Conservation (phyloP, 2,888 invertebrate species). For the Limnephilus marmoratus region DNA sequence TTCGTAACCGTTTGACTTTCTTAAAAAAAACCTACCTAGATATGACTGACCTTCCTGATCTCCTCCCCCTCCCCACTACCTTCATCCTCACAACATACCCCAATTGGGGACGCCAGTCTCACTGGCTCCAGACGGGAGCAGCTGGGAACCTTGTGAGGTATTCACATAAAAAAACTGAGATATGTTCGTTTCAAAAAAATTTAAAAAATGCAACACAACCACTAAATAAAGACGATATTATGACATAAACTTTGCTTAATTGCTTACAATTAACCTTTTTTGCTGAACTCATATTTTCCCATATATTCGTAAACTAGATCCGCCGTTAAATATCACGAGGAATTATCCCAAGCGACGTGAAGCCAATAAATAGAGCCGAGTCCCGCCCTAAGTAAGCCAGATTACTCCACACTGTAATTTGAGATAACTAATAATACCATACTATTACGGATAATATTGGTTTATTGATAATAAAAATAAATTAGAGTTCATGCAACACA, state of each 20-base stretch:
- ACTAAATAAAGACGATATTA: background rate
- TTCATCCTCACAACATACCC: too few relatives aligned
- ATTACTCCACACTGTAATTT: conserved; percentile 58
- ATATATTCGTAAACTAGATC: background rate
- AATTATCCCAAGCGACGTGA: conserved; percentile 55
- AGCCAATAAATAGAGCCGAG: conserved; percentile 51
- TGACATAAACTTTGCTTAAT: background rate
- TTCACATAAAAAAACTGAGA: too few relatives aligned
- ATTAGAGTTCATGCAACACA: conserved; percentile 56
- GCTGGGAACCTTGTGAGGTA: too few relatives aligned
- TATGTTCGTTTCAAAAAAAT: background rate
- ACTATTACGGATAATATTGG: conserved; percentile 64
- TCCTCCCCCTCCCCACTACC: too few relatives aligned
- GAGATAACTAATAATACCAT: conserved; percentile 62
- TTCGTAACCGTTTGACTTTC: too few relatives aligned
- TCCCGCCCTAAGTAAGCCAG: conserved; percentile 56
- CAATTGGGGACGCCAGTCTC: too few relatives aligned
- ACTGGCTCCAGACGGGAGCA: too few relatives aligned
- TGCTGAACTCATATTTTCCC: background rate
- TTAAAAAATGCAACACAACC: background rate
- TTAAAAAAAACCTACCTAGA: too few relatives aligned
- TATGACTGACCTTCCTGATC: too few relatives aligned
- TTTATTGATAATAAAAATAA: conserved; percentile 66
- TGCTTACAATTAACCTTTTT: background rate
- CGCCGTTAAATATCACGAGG: conserved; percentile 4